Base-by-base conservation (phyloP, 2,888 invertebrate genomes). In the Acronicta leporina region DNA sequence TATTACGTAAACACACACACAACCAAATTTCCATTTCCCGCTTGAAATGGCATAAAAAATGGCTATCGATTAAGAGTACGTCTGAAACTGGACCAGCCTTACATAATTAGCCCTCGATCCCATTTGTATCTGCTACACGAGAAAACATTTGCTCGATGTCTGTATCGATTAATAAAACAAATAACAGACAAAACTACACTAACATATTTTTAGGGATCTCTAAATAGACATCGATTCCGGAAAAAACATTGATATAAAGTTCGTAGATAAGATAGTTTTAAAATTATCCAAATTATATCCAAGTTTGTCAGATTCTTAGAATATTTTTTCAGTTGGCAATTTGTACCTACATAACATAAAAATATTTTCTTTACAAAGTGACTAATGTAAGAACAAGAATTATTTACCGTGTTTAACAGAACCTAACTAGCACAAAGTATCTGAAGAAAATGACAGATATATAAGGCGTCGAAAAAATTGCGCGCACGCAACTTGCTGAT, bases 401-500 rank as follows among this genome's bases (percentile, higher is more conserved):
- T 73, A 73, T 76, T 78, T 62, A 68, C 50, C 46, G 42, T 63
- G 67, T 68, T 64, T 53, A 41, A 59, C 63, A 50, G 60, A 78
- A 70, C 57, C 57, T 30, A 66, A 77, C 66, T 67, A 74, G 74
- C 67, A 75, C 77, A 82, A 84, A 84, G 81, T 84, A 76, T 82
- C 83, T 79, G 77, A 84, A 81, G 82, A 87, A 87, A 92, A 89
- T 91, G 91, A 93, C 91, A 92, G 91, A 90, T 88, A 73, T 78
- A 84, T 84, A 89, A 87, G 86, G 87, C 86, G 86, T 81, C 71
- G 84, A 90, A 89, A 88, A n/a, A 84, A 81, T 76, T 77, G 83
- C 81, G 85, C 87, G 71, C 83, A 80, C 86, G 86, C 86, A 77
- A 81, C 86, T 88, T 84, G 88, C 88, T 82, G 88, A 88, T 92